phyloP scores from a whole-genome alignment of 2,113 vertebrate genomes.

The Mormyrus lacerda region DNA sequence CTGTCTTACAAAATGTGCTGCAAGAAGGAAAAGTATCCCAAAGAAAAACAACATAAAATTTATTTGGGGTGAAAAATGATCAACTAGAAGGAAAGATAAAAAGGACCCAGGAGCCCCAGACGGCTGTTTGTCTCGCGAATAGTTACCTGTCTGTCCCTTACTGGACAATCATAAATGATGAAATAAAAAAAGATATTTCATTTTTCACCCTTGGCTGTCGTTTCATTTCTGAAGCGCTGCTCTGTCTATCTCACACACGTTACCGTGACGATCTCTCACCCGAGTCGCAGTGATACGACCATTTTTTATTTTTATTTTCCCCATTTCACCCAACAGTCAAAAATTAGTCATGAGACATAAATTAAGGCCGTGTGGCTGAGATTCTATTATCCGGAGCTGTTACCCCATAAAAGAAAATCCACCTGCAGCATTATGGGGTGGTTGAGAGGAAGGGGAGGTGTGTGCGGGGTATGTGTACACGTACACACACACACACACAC shows the following conservation, averaged over 20 bases:
- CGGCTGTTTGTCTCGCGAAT: constrained; percentile 15
- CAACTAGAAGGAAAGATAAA: not conserved
- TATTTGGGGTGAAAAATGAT: not conserved
- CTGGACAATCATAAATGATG: constrained; percentile 41
- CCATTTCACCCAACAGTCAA: constrained; percentile 41
- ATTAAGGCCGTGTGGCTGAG: constrained; percentile 37
- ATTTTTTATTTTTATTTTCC: constrained; percentile 43
- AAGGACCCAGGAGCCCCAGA: not conserved
- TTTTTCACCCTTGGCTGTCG: constrained; percentile 56
- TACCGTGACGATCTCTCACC: constrained; percentile 46
- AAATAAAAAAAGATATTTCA: constrained; percentile 45
- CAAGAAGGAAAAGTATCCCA: not conserved
- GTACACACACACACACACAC: not conserved
- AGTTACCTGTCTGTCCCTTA: constrained; percentile 35
- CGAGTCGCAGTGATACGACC: constrained; percentile 32
- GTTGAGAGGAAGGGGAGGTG: not conserved
- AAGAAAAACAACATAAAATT: constrained; percentile 5
- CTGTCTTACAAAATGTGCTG: not conserved
- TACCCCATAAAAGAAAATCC: constrained; percentile 41
- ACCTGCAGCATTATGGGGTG: constrained; percentile 27
- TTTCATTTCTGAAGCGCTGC: constrained; percentile 54
- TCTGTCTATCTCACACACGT: constrained; percentile 46
- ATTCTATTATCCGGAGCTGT: constrained; percentile 47
- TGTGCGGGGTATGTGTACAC: not conserved
- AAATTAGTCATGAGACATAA: constrained; percentile 44